Evolutionary conservation across 2,113 vertebrate species (phyloP).

Genomic region (Barnardius zonarius): DNA sequence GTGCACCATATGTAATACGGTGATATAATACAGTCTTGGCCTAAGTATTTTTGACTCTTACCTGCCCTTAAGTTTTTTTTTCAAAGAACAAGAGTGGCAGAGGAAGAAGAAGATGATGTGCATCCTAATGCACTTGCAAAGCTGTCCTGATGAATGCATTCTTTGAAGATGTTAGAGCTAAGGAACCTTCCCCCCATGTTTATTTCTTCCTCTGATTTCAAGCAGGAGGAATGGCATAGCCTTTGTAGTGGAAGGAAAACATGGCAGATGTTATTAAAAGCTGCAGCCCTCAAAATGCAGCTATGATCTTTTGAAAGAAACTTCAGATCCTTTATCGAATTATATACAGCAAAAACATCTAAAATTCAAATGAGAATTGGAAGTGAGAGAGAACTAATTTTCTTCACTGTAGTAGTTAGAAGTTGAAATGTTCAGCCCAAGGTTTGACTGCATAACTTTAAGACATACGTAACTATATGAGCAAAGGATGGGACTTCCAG

Average conservation of each 20-base stretch:
- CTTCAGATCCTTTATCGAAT: not conserved
- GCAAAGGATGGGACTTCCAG: not conserved
- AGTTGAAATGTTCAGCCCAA: not conserved
- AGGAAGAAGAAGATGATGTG: not conserved
- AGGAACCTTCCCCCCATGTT: not conserved
- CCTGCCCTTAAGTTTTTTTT: not conserved
- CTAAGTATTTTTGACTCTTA: not conserved
- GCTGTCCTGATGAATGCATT: not conserved
- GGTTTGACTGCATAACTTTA: not conserved
- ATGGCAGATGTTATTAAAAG: not conserved
- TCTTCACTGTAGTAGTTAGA: not conserved
- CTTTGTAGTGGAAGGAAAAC: not conserved
- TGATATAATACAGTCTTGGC: not conserved
- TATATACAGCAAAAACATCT: not conserved
- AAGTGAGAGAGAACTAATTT: not conserved
- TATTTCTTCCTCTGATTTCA: not conserved
- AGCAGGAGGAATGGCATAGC: not conserved
- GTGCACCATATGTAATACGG: accelerated
- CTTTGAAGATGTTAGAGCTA: not conserved
- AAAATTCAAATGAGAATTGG: not conserved
- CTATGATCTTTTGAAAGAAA: not conserved
- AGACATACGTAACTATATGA: not conserved
- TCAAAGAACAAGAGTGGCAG: not conserved
- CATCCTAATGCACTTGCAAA: not conserved
- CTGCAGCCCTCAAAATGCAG: not conserved